phyloP scores from a whole-genome alignment of 2,113 vertebrate genomes.

The Oncorhynchus kisutch region DNA sequence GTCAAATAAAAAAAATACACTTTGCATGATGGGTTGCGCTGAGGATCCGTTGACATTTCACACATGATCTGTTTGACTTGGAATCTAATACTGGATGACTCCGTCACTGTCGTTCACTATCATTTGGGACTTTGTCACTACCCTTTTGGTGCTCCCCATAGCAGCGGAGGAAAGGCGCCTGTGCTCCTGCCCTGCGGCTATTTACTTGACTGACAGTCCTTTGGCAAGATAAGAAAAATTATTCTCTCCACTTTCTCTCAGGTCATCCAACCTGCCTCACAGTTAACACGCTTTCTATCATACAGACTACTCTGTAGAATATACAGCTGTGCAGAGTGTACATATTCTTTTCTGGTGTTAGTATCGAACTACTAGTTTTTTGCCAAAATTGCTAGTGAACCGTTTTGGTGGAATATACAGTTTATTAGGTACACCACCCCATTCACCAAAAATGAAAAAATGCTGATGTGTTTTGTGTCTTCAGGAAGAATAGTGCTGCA shows the following conservation, averaged over 20 bases:
- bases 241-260: background rate
- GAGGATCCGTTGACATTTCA: conserved; percentile 26
- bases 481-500: conserved; percentile 26
- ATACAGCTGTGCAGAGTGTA: background rate
- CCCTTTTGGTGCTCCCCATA: background rate
- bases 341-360: too few species aligned
- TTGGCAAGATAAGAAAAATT: background rate
- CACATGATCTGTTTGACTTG: conserved; percentile 18
- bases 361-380: too few species aligned
- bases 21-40: background rate
- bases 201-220: too few species aligned
- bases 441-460: too few species aligned
- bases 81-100: conserved; percentile 21
- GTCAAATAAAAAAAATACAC: background rate
- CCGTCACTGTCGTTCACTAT: conserved; percentile 28
- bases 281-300: background rate
- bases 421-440: too few species aligned
- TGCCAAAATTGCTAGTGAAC: background rate
- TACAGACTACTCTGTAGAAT: background rate
- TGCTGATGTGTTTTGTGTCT: conserved; percentile 12
- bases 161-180: too few species aligned
- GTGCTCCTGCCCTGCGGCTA: too few species aligned
- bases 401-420: background rate
- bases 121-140: conserved; percentile 4
- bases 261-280: background rate